Conservation (phyloP, 1,140 invertebrate species). For the Wasmannia auropunctata region DNA sequence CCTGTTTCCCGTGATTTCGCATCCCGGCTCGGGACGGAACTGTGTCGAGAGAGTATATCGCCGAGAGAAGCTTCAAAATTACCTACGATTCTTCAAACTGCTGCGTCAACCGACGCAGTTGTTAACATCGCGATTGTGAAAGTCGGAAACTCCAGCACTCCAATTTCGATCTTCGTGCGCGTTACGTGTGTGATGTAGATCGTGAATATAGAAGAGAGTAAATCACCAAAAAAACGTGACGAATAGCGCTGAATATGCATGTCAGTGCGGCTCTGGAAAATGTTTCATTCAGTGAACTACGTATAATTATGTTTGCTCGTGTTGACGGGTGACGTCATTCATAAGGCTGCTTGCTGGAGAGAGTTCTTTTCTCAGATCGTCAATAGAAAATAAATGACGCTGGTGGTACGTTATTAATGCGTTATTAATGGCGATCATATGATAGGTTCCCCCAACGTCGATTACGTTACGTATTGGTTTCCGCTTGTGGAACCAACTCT, state of each 20-base stretch:
- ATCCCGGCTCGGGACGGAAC: not conserved
- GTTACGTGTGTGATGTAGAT: not conserved
- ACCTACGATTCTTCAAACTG: not conserved
- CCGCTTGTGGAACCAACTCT: not conserved
- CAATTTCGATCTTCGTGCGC: not conserved
- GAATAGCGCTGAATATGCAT: not conserved
- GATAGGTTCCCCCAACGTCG: not conserved
- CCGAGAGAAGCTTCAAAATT: no score
- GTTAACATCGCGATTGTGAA: not conserved
- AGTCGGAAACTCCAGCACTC: not conserved
- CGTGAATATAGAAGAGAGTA: not conserved
- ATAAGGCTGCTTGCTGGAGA: not conserved
- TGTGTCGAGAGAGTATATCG: no score
- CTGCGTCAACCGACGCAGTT: not conserved
- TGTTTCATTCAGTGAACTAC: not conserved
- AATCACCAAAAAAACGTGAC: not conserved
- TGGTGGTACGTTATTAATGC: conserved; percentile 15
- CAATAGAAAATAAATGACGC: conserved; percentile 7
- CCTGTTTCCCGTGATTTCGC: not conserved
- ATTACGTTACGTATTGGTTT: not conserved
- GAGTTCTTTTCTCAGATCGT: not conserved
- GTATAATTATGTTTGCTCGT: not conserved
- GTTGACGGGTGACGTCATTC: conserved; percentile 21
- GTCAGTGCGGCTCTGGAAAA: not conserved
- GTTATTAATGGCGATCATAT: not conserved